Base-by-base conservation (phyloP, 2,113 vertebrate species). In the Butorides virescens region DNA sequence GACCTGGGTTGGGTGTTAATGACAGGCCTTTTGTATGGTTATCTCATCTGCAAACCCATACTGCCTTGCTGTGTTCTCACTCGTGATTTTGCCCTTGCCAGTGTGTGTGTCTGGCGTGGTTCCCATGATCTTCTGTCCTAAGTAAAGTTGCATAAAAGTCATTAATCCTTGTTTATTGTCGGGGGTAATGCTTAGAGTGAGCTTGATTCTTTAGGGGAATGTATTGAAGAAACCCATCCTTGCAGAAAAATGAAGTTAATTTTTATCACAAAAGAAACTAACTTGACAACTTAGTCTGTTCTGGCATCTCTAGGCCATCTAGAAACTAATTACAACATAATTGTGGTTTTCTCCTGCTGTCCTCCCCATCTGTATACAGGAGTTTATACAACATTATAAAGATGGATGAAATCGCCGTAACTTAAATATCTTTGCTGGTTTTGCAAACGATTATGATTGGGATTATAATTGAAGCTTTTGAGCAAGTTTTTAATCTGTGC, bases 191-290 rank as follows among this genome's bases (percentile, higher is more conserved):
- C 62, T 87, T 55, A 59, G 52, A 73, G 83, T 65, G 63, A 66
- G 37, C 86, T 87, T 58, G 61, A 71, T 92, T 91, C 65, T 85
- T 70, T 71, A 3, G 5, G 73, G 73, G 52, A 62, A 70, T 75
- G 47, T 36, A 63, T 22, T 87, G 65, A 90, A 39, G 61, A 78
- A 89, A 91, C 30, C 42, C 61, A 65, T 59, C 68, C 79, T 85
- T 85, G 77, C 80, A 89, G 91, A 87, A 95, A 95, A 91, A 87
- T 47, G 37, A 63, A 89, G 91, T 86, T 89, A 78, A 87, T 89
- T 87, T 89, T 89, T 71, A 87, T 67, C 61, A 81, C 68, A 72
- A 56, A 87, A 81, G 89, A 50, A 94, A 61, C 23, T 39, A 67
- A 79, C 32, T 75, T 78, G 59, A 87, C 18, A 30, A 0, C 26